phyloP scores from a whole-genome alignment of 2,797 vertebrate genomes.

The Epinephelus coioides region DNA sequence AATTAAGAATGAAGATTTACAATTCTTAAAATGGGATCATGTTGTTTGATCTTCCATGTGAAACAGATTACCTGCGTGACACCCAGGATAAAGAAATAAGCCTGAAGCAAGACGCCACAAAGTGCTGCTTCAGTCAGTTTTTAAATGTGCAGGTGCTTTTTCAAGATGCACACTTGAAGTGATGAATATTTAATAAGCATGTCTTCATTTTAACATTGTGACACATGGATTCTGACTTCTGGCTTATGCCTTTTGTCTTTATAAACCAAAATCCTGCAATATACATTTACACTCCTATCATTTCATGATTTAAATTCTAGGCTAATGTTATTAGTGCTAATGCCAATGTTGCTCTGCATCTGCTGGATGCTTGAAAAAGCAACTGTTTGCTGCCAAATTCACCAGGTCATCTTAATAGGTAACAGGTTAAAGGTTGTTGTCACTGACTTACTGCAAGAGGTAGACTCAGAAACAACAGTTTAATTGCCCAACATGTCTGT shows the following conservation, averaged over 20 bases:
- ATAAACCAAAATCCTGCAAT: neutral
- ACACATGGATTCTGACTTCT: neutral
- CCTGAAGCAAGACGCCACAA: neutral
- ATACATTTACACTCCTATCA: neutral
- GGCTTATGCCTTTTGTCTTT: neutral
- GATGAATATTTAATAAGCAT: neutral
- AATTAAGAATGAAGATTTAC: neutral
- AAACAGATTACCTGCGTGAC: neutral
- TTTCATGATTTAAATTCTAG: neutral
- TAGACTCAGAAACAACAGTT: no score
- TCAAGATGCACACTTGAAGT: neutral
- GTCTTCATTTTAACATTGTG: neutral
- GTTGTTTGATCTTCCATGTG: neutral
- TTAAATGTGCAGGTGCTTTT: constrained; percentile 15
- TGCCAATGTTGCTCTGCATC: neutral
- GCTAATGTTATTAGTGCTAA: neutral
- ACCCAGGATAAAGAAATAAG: neutral
- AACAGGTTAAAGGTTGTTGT: no score
- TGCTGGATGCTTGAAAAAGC: no score
- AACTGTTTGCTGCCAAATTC: neutral
- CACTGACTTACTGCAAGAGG: no score
- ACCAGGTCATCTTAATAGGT: neutral
- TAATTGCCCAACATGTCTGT: no score
- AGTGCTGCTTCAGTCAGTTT: neutral
- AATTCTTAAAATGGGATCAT: neutral